Evolutionary conservation across 2,888 invertebrate species (phyloP).

Genomic region (Amblyteles armatorius): DNA sequence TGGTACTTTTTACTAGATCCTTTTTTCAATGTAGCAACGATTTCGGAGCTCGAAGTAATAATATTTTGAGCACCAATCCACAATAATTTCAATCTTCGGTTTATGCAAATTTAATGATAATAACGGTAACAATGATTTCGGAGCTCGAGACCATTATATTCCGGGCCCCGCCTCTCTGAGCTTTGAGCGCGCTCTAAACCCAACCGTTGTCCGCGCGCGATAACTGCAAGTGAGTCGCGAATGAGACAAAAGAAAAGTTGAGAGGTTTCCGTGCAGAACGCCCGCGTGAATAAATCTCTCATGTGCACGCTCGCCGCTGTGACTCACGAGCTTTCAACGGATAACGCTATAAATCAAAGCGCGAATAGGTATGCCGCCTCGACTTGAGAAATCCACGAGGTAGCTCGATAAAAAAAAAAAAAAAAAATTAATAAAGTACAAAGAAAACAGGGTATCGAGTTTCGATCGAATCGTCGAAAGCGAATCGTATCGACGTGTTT

Average conservation of each 20-base stretch:
- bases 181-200: background rate
- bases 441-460: background rate
- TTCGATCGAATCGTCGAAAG: constrained; percentile 21
- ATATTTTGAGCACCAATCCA: too few species aligned
- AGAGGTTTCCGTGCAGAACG: constrained; percentile 2
- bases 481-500: constrained; percentile 34
- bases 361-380: background rate
- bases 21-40: too few species aligned
- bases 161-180: too few species aligned
- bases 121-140: too few species aligned
- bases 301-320: constrained; percentile 20
- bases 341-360: constrained; percentile 23
- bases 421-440: constrained; percentile 17
- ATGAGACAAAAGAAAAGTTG: constrained; percentile 15
- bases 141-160: too few species aligned
- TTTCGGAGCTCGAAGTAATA: too few species aligned
- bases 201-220: background rate
- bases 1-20: too few species aligned
- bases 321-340: constrained; percentile 9
- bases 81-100: too few species aligned
- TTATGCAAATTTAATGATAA: too few species aligned
- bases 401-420: background rate
- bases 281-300: constrained; percentile 28
- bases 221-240: background rate
- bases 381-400: background rate